Evolutionary conservation across 2,888 invertebrate genomes (phyloP), one percentile per base, ranked within the genome.

Genomic region (Idaea biselata): DNA sequence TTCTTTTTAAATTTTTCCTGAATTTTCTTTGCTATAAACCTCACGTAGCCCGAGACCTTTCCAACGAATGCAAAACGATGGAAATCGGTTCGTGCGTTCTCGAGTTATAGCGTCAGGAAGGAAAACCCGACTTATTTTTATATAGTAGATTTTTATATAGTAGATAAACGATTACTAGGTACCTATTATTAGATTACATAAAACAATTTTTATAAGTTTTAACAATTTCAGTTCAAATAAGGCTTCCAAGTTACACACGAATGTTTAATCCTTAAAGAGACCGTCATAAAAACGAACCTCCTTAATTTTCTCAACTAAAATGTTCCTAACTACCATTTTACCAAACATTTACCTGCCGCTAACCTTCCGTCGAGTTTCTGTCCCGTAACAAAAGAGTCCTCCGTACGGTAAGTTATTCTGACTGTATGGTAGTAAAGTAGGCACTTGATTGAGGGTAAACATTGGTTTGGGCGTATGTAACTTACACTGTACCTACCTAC

Each of bases 311-410:
- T 11, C 44, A 8, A 44, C 44, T 44, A 44, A 44, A 44, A 44
- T 44, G 44, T 44, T 1, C 44, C 14, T 44, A 44, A 44, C 44
- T 44, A 44, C 44, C 44, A 44, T 44, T 58, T 6, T 18, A 31
- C 31, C 31, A n/a, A 58, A 31, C 31, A 58, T 17, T 31, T 18
- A 58, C 58, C 18, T 58, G 31, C 18, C 18, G 31, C 18, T 18
- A 25, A 58, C 25, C 58, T 58, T 58, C 31, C 18, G n/a, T 31
- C 8, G 58, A 58, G 16, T 14, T 18, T 11, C 79, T 83, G 88
- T 88, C 88, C 87, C 88, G 88, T 91, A 25, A 90, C 89, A 81
- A 77, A 66, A 77, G 82, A 86, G 87, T 86, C 78, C 83, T 82
- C 78, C 74, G 86, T 87, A 84, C 72, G 80, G 85, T 87, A 89